These are phyloP conservation scores for Hypocryptadius cinnamomeus DNA, from an alignment of 2,113 vertebrate species.

Conservation along the genomic window DNA sequence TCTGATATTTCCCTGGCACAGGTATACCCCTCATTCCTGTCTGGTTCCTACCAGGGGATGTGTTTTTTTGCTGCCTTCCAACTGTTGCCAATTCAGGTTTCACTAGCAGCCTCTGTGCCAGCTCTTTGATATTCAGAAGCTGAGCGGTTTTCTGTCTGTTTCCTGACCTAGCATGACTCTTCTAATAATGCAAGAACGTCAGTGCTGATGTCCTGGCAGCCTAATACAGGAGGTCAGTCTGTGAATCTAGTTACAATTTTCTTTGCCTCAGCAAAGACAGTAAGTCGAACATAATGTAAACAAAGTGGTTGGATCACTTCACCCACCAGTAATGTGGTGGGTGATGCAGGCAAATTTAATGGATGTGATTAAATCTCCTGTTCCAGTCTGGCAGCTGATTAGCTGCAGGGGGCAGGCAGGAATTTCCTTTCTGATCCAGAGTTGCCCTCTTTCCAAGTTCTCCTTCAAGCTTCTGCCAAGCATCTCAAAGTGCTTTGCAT, in stretches of 20 bases:
- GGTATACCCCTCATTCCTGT: not conserved
- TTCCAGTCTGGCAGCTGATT: slow-evolving; percentile 38
- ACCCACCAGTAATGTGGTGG: not conserved
- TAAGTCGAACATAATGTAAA: slow-evolving; percentile 2
- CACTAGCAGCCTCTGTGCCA: not conserved
- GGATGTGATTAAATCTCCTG: slow-evolving; percentile 23
- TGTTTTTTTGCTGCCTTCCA: not conserved
- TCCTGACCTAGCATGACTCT: slow-evolving; percentile 30
- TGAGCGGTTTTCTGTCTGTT: slow-evolving; percentile 10
- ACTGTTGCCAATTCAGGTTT: slow-evolving; percentile 5
- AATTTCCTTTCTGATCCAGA: slow-evolving; percentile 41
- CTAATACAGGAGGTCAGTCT: slow-evolving; percentile 4
- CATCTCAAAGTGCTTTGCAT: slow-evolving; percentile 18
- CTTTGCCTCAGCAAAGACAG: slow-evolving; percentile 29
- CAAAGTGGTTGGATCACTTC: slow-evolving; percentile 19
- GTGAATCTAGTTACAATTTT: slow-evolving; percentile 13
- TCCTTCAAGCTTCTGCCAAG: not conserved
- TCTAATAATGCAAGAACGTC: not conserved
- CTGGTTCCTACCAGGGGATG: not conserved
- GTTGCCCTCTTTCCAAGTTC: not conserved
- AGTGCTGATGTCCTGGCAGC: not conserved
- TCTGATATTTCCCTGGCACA: not conserved
- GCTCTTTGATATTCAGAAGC: slow-evolving; percentile 21
- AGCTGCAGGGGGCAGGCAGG: slow-evolving; percentile 46
- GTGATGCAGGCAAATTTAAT: slow-evolving; percentile 23